Conservation (phyloP, 1,140 invertebrate genomes). For the Hycleus cichorii region DNA sequence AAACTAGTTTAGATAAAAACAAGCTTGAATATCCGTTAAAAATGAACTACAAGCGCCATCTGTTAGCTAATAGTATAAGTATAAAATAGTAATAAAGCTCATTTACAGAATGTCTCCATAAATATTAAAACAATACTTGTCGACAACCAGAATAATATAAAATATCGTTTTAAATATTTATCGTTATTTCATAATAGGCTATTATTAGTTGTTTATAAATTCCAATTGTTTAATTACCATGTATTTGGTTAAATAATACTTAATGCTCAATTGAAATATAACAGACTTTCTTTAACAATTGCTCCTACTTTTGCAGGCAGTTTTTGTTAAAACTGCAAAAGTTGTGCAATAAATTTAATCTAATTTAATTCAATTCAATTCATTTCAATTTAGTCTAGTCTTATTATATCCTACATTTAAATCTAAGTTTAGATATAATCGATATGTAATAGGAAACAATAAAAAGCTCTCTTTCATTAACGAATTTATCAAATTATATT, state of each 20-base stretch:
- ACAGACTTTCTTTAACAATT: constrained; percentile 15
- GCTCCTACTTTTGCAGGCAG: constrained; percentile 24
- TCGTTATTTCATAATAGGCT: background rate
- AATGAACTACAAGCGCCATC: background rate
- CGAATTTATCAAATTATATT: background rate
- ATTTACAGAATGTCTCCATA: background rate
- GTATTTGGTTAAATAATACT: constrained; percentile 16
- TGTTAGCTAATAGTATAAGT: background rate
- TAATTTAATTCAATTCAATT: constrained; percentile 2
- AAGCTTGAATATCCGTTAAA: too few relatives aligned
- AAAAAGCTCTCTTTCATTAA: background rate
- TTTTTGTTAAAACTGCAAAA: constrained; percentile 25
- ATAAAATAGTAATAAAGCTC: background rate
- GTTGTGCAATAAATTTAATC: constrained; percentile 21
- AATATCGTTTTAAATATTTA: too few relatives aligned
- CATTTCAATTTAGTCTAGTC: constrained; percentile 14
- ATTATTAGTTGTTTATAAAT: constrained; percentile 10
- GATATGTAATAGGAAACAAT: background rate
- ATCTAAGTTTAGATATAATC: background rate
- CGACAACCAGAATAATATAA: too few relatives aligned
- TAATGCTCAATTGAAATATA: constrained; percentile 21
- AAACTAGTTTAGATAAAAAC: too few relatives aligned
- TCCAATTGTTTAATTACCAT: constrained; percentile 20
- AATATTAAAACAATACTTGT: background rate
- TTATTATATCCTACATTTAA: constrained; percentile 11